A percentile compares a stretch with the other conserved stretches of the same genome.
These are phyloP conservation scores for Thunnus maccoyii DNA, from an alignment of 2,113 vertebrate species.

Conservation along the genomic window DNA sequence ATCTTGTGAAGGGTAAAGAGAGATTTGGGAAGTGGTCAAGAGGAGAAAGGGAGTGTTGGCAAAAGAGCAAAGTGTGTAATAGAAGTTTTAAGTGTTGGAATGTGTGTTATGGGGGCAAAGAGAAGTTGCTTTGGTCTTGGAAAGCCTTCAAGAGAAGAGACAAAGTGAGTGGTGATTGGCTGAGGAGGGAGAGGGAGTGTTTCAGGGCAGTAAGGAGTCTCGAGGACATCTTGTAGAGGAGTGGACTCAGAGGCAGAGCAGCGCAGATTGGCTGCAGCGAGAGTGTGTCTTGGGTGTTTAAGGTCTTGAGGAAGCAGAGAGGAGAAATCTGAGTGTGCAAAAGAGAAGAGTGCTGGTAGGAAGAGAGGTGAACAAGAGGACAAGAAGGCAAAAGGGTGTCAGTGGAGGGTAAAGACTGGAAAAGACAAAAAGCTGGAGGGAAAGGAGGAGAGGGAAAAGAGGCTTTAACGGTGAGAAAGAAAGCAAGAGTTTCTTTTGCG, in stretches of 20 bases:
- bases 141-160: constrained; percentile 40
- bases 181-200: constrained; percentile 62
- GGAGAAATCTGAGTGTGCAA: constrained; percentile 46
- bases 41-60: background rate
- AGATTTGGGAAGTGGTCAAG: background rate
- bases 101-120: background rate
- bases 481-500: constrained; percentile 66
- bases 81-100: background rate
- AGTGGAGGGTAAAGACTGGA: constrained; percentile 27
- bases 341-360: constrained; percentile 23
- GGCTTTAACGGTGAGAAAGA: constrained; percentile 68
- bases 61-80: background rate
- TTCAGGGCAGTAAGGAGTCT: constrained; percentile 59
- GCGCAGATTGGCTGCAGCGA: constrained; percentile 16
- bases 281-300: constrained; percentile 26
- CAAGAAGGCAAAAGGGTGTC: constrained; percentile 46
- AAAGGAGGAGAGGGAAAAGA: background rate
- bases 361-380: constrained; percentile 59
- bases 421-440: background rate
- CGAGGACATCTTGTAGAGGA: constrained; percentile 57
- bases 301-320: constrained; percentile 56
- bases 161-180: constrained; percentile 53
- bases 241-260: constrained; percentile 51
- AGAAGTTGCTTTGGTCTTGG: constrained; percentile 36
- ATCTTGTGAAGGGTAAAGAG: background rate